A percentile compares a stretch with the other conserved stretches of the same genome.
phyloP scores from a whole-genome alignment of 1,140 invertebrate genomes.

The Vanessa atalanta region DNA sequence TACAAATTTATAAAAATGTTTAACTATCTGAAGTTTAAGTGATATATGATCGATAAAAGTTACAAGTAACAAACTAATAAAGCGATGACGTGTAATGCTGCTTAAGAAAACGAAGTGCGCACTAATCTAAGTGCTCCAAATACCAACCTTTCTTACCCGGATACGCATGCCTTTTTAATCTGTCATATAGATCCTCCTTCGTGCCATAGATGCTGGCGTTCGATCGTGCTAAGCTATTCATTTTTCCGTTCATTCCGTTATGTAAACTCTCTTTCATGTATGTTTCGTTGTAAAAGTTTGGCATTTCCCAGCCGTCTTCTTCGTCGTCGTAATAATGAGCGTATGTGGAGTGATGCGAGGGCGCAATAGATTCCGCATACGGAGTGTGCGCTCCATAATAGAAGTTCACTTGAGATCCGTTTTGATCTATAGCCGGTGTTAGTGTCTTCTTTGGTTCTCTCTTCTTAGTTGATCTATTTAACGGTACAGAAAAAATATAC shows the following conservation, averaged over 20 bases:
- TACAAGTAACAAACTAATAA: constrained; percentile 32
- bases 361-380: constrained; percentile 96
- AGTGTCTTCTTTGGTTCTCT: constrained; percentile 94
- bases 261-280: constrained; percentile 97
- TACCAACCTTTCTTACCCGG: constrained; percentile 95
- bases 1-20: background rate
- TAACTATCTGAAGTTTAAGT: background rate
- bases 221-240: constrained; percentile 94
- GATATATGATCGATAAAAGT: background rate
- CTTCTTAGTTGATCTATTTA: constrained; percentile 86
- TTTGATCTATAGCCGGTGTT: constrained; percentile 91
- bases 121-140: constrained; percentile 70
- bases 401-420: constrained; percentile 96
- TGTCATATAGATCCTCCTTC: constrained; percentile 97
- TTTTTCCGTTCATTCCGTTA: constrained; percentile 87
- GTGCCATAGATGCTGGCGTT: constrained; percentile 97
- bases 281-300: constrained; percentile 97
- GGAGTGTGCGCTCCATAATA: constrained; percentile 95
- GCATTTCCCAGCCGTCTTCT: constrained; percentile 98
- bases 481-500: background rate
- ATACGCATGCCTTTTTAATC: constrained; percentile 96
- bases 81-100: constrained; percentile 53
- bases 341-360: constrained; percentile 96
- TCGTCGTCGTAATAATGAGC: constrained; percentile 97
- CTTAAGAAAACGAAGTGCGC: constrained; percentile 52